Percentiles rank a stretch among this genome's conserved stretches.
These are phyloP conservation scores for Monochamus alternatus DNA, from an alignment of 2,888 invertebrate genomes.

Conservation along the genomic window DNA sequence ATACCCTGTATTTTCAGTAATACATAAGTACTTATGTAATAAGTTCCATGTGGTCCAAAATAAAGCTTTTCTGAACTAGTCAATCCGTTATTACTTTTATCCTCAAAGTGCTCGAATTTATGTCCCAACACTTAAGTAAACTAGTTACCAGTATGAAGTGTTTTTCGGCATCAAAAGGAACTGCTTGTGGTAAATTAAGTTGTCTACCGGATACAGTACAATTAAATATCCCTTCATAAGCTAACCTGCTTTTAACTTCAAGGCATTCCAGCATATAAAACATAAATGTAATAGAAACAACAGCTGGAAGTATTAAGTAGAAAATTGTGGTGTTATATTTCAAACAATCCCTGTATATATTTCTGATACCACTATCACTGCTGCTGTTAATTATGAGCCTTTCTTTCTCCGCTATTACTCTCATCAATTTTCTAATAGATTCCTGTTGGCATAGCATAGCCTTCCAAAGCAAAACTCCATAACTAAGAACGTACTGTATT, in stretches of 20 bases:
- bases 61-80: neutral
- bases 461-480: conserved; percentile 27
- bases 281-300: neutral
- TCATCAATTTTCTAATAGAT: conserved; percentile 8
- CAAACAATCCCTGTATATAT: neutral
- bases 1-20: too few relatives aligned
- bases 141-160: neutral
- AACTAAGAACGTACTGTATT: neutral
- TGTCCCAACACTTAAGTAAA: conserved; percentile 5
- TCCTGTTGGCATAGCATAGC: conserved; percentile 1
- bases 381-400: conserved; percentile 11
- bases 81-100: neutral
- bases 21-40: conserved; percentile 11
- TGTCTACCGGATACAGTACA: neutral
- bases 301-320: neutral
- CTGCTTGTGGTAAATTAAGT: neutral
- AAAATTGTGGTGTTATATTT: conserved; percentile 6
- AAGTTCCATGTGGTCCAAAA: conserved; percentile 30
- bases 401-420: neutral
- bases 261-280: neutral
- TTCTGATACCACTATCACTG: neutral
- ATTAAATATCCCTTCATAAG: neutral
- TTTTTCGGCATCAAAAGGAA: conserved; percentile 8
- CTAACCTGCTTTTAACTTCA: neutral
- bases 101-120: neutral